Base-by-base conservation (phyloP, 2,888 invertebrate genomes). In the Habroteleia sp. region DNA sequence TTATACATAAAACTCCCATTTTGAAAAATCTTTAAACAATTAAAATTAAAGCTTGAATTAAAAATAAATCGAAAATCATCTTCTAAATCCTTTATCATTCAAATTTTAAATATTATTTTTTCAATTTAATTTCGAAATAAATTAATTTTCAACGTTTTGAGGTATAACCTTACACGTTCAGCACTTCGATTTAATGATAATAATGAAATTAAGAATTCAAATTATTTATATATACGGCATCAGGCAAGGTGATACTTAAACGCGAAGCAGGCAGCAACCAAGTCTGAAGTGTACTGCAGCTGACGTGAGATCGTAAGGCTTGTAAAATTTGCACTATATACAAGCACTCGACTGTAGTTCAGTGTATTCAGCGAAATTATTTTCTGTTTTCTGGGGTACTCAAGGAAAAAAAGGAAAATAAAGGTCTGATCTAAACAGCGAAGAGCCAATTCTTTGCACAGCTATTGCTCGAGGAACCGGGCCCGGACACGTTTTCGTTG, bases 331-430 rank as follows among this genome's bases (percentile, higher is more conserved):
- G 58, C 46, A 62, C 60, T 62, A 39, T 35, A 20, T 29, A 42
- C 52, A 56, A 50, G 63, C 63, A 63, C 74, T 74, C 56, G 63
- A 68, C 68, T 68, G 68, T 56, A 52, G 52, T 63, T 74, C 66
- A 52, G 73, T 52, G 62, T 73, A 73, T 66, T 66, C 73, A 73
- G 41, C 74, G 66, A 31, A 66, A 66, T 66, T 74, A 74, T 63
- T 74, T 68, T 48, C 63, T 66, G 73, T 60, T 60, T 60, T 52
- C 35, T 46, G 52, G 39, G 44, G 54, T 44, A 52, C 31, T 52
- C 50, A 52, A 74, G 50, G 39, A 66, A 68, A 68, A 58, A 60
- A 33, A 39, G 27, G 16, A 8, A 52, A 73, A 66, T 50, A 54
- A 65, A 42, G 58, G 58, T 23, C 48, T 20, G 65, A 56, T 73